Evolutionary conservation across 2,113 vertebrate genomes (phyloP).

Genomic region (Hassar affinis): DNA sequence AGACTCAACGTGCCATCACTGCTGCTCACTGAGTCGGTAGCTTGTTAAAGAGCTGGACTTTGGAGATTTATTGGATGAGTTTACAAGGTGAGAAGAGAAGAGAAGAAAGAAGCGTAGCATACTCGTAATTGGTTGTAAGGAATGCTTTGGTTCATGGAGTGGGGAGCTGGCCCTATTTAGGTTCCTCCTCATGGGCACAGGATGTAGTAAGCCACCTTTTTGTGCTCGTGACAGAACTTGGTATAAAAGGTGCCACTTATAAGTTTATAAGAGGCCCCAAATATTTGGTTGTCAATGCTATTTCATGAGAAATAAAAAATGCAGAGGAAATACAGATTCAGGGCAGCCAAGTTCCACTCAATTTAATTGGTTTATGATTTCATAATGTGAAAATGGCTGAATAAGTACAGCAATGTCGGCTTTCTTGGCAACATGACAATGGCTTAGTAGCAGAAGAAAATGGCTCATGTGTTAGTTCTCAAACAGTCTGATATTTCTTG

Average conservation of each 20-base stretch:
- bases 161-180: background rate
- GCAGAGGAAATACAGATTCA: background rate
- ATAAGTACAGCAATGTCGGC: background rate
- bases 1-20: background rate
- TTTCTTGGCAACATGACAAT: background rate
- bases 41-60: slow-evolving; percentile 1
- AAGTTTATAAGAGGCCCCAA: background rate
- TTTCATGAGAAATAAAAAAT: slow-evolving; percentile 24
- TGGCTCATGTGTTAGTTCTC: background rate
- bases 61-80: background rate
- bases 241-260: background rate
- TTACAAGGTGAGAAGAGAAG: background rate
- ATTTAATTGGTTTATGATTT: background rate
- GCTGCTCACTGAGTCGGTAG: background rate
- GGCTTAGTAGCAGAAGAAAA: background rate
- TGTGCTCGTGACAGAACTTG: background rate
- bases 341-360: background rate
- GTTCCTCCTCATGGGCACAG: background rate
- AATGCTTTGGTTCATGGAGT: background rate
- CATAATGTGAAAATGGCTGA: background rate
- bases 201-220: background rate
- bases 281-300: slow-evolving; percentile 17
- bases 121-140: background rate
- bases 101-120: background rate
- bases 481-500: background rate